Conservation (phyloP, 1,140 invertebrate species). For the Phortica variegata region DNA sequence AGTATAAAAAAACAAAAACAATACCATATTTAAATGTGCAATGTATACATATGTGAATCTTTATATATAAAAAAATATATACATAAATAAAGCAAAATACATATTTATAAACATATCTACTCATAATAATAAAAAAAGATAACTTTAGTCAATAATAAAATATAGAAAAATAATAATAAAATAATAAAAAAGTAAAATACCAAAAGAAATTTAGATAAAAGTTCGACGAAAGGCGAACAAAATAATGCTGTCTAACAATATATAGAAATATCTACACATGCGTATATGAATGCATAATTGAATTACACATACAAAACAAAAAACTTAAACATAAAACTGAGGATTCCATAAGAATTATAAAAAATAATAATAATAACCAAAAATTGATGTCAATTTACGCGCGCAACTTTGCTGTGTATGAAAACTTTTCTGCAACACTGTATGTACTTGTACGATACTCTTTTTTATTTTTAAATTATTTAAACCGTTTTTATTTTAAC, state of each 20-base stretch:
- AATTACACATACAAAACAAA: not conserved
- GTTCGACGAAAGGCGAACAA: too few species aligned
- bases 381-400: constrained; percentile 46
- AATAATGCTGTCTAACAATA: too few species aligned
- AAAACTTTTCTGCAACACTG: constrained; percentile 9
- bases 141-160: too few species aligned
- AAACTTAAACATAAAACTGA: not conserved
- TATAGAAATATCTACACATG: too few species aligned
- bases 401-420: constrained; percentile 14
- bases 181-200: too few species aligned
- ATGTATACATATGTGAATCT: constrained; percentile 30
- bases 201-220: too few species aligned
- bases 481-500: too few species aligned
- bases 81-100: constrained; percentile 1
- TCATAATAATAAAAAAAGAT: too few species aligned
- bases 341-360: not conserved
- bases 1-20: constrained; percentile 16
- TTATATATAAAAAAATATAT: constrained; percentile 9
- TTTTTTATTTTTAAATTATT: constrained; percentile 1
- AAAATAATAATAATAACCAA: constrained; percentile 22
- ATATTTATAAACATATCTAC: constrained; percentile 2
- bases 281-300: constrained; percentile 4
- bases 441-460: not conserved
- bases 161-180: too few species aligned
- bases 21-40: constrained; percentile 1